Conservation (phyloP, 37 sponge, comb jelly and placozoan species). For the Spongilla lacustris region DNA sequence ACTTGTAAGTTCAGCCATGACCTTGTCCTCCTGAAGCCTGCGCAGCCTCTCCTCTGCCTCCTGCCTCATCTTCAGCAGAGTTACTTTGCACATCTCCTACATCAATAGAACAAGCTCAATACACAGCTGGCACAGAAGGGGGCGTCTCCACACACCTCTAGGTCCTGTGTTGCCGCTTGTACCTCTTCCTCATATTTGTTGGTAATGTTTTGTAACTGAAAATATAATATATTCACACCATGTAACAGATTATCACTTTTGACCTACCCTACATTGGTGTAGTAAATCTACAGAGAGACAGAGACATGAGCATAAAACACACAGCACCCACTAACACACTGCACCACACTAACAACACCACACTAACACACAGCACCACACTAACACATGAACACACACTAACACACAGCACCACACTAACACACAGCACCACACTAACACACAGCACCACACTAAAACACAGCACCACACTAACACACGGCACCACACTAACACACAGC, state of each 20-base stretch:
- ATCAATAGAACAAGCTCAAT: background rate
- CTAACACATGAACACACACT: background rate
- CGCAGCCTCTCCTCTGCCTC: conserved; percentile 48
- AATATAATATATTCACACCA: background rate
- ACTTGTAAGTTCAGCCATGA: background rate
- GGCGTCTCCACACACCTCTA: conserved; percentile 4
- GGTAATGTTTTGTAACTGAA: conserved; percentile 22
- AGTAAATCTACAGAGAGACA: background rate
- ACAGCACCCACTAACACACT: no score
- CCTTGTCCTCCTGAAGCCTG: conserved; percentile 18
- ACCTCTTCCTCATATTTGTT: conserved; percentile 55
- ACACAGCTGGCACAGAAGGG: no score
- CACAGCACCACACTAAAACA: no score
- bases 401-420: no score
- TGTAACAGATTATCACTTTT: background rate
- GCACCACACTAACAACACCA: background rate
- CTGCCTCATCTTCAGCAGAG: conserved; percentile 28
- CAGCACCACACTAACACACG: no score
- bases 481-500: no score
- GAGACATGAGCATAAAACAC: no score
- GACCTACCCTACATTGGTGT: background rate
- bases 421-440: no score
- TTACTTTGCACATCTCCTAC: conserved; percentile 41
- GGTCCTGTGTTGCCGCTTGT: conserved; percentile 37
- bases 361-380: background rate